Evolutionary conservation across 1,140 invertebrate species (phyloP).

Genomic region (Anadara kagoshimensis): DNA sequence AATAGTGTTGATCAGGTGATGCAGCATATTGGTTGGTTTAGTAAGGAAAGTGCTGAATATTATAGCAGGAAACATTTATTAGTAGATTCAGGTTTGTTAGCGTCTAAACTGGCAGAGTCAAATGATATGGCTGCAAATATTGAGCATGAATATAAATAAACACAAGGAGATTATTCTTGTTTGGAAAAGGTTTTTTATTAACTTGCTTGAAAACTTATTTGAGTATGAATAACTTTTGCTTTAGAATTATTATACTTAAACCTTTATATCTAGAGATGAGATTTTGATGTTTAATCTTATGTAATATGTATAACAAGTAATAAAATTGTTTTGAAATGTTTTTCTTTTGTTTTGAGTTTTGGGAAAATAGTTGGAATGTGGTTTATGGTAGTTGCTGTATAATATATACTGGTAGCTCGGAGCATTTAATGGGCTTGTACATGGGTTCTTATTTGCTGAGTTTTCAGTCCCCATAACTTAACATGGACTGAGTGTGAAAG

Average conservation of each 20-base stretch:
- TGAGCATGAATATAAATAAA: conserved; percentile 1
- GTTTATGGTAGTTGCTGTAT: neutral
- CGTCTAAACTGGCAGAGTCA: conserved; percentile 14
- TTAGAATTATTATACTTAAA: neutral
- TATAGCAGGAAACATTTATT: conserved; percentile 11
- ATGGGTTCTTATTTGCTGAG: neutral
- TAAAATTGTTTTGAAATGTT: neutral
- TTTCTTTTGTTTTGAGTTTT: conserved; percentile 10
- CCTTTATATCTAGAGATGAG: neutral
- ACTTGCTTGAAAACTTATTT: neutral
- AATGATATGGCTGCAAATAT: neutral
- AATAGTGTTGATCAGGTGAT: conserved; percentile 16
- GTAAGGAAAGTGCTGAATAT: conserved; percentile 12
- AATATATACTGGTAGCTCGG: neutral
- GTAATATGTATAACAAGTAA: neutral
- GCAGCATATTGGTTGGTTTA: conserved; percentile 14
- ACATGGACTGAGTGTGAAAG: conserved; percentile 11
- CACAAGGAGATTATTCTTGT: neutral
- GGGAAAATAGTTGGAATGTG: neutral
- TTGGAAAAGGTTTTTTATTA: neutral
- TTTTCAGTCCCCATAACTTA: conserved; percentile 14
- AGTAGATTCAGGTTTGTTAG: conserved; percentile 4
- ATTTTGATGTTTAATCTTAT: neutral
- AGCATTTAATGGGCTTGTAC: neutral
- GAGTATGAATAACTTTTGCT: neutral